phyloP scores from a whole-genome alignment of 2,113 vertebrate genomes.

The Trogon melanurus region DNA sequence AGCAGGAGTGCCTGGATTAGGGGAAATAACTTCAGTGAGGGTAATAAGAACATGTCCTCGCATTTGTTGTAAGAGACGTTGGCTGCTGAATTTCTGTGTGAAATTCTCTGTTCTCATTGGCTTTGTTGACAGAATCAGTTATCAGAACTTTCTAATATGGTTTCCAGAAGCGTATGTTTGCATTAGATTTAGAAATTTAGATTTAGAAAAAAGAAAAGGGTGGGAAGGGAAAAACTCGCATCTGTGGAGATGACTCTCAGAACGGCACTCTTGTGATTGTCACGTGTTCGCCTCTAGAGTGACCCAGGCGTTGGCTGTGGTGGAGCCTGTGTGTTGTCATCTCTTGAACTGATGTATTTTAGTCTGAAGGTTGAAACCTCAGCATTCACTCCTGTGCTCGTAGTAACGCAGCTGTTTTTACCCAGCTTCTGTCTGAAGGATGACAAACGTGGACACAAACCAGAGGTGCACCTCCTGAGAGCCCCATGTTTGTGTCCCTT shows the following conservation, averaged over 20 bases:
- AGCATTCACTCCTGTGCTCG: fast-evolving
- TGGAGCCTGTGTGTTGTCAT: neutral
- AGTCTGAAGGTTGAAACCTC: neutral
- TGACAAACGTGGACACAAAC: neutral
- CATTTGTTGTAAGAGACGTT: neutral
- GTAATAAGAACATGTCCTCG: neutral
- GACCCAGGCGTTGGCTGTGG: neutral
- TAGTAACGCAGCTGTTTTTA: neutral
- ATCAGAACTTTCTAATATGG: neutral
- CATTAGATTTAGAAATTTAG: neutral
- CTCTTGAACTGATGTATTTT: neutral
- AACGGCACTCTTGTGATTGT: neutral
- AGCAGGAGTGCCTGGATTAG: neutral
- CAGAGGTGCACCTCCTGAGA: neutral
- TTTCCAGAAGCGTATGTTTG: neutral
- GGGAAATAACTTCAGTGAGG: neutral
- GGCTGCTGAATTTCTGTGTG: neutral
- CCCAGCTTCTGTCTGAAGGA: neutral
- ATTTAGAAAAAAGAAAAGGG: neutral
- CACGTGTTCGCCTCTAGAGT: neutral
- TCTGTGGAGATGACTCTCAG: neutral
- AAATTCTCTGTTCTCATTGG: neutral
- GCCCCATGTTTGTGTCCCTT: neutral
- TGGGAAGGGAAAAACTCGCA: neutral
- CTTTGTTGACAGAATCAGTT: neutral